Conservation (phyloP, 2,797 vertebrate species). For the Nyctalus aviator region DNA sequence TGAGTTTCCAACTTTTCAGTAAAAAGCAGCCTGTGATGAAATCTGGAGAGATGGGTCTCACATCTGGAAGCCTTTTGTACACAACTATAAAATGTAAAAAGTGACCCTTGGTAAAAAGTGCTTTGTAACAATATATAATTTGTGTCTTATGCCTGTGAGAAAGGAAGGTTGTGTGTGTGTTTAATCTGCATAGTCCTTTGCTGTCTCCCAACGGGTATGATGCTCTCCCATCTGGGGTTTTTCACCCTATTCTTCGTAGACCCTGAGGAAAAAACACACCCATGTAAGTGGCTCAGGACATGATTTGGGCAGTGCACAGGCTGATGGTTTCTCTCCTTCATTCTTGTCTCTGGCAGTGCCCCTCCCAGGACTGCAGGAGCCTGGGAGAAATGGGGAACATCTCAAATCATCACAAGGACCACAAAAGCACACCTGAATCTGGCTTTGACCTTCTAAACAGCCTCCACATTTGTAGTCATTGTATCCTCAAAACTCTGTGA, state of each 20-base stretch:
- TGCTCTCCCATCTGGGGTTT: conserved; percentile 48
- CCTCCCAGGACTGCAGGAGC: neutral
- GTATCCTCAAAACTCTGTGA: neutral
- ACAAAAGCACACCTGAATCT: neutral
- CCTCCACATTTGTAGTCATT: neutral
- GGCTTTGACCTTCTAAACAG: neutral
- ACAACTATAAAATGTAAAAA: conserved; percentile 90
- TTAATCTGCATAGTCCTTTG: conserved; percentile 83
- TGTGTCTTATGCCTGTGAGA: conserved; percentile 86
- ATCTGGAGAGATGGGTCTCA: conserved; percentile 84
- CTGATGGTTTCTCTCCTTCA: neutral
- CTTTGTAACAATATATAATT: conserved; percentile 88
- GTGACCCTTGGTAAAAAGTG: conserved; percentile 90
- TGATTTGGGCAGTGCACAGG: neutral
- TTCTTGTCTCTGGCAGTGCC: neutral
- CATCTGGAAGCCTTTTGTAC: conserved; percentile 87
- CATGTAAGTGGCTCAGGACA: neutral
- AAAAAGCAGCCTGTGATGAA: conserved; percentile 81
- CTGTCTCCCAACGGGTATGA: conserved; percentile 75
- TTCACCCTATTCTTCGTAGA: conserved; percentile 89
- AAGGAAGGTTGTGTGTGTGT: conserved; percentile 77
- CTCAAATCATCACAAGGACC: neutral
- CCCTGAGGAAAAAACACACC: conserved; percentile 83
- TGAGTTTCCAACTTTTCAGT: conserved; percentile 75
- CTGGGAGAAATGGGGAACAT: neutral